A percentile compares a stretch with the other conserved stretches of the same genome.
These are phyloP conservation scores for Kradibia gibbosae DNA, from an alignment of 1,140 invertebrate species.

Conservation along the genomic window DNA sequence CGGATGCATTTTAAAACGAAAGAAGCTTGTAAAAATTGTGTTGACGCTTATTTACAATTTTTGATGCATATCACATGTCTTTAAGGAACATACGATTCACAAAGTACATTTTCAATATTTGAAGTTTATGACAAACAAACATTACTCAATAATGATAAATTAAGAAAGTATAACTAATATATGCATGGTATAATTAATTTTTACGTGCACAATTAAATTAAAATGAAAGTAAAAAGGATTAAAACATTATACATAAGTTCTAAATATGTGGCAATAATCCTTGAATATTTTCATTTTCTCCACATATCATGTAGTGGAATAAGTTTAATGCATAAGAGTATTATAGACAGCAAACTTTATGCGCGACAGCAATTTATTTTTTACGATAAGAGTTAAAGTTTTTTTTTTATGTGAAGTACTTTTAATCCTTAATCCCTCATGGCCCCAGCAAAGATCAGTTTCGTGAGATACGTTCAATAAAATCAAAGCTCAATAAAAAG, in stretches of 20 bases:
- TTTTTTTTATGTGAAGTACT: not conserved
- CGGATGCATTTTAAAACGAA: too few species aligned
- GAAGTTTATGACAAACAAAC: not conserved
- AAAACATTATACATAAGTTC: not conserved
- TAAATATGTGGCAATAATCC: not conserved
- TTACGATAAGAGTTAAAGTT: not conserved
- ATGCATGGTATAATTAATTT: not conserved
- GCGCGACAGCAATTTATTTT: conserved; percentile 5
- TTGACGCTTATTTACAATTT: too few species aligned
- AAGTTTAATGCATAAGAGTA: not conserved
- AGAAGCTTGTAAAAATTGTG: too few species aligned
- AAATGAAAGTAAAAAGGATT: not conserved
- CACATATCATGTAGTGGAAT: not conserved
- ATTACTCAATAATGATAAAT: not conserved
- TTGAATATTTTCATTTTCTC: not conserved
- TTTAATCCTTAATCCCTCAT: not conserved
- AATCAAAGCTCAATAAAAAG: not conserved
- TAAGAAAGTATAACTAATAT: not conserved
- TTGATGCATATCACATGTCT: too few species aligned
- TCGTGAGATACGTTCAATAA: not conserved
- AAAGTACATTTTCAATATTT: too few species aligned
- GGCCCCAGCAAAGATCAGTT: not conserved
- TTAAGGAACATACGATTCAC: too few species aligned
- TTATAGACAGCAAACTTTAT: conserved; percentile 1
- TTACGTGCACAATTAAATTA: not conserved